Evolutionary conservation across 2,888 invertebrate species (phyloP).

Genomic region (Carabus problematicus): DNA sequence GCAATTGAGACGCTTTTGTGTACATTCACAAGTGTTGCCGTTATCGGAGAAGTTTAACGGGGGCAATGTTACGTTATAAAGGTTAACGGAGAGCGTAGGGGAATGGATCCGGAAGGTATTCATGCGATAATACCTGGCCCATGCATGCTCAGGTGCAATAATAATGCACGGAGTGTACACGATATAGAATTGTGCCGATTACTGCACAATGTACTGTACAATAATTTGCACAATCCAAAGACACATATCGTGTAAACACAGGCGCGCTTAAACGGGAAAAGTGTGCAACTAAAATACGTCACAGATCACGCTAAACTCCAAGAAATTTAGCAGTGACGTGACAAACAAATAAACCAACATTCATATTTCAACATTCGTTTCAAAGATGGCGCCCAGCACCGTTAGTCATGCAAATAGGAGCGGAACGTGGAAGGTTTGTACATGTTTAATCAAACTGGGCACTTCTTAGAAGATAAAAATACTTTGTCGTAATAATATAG

Average conservation of each 20-base stretch:
- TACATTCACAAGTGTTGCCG: not conserved
- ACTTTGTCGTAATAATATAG: not conserved
- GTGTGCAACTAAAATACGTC: constrained; percentile 10
- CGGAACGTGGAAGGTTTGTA: no score
- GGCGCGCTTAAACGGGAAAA: not conserved
- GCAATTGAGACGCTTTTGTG: no score
- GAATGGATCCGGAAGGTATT: constrained; percentile 57
- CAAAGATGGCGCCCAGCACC: no score
- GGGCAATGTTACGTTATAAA: constrained; percentile 8
- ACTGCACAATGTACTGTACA: no score
- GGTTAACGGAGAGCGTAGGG: constrained; percentile 47
- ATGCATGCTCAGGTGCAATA: constrained; percentile 55
- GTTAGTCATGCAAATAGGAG: no score
- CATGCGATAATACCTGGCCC: constrained; percentile 56
- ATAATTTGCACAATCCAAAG: no score
- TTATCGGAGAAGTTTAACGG: not conserved
- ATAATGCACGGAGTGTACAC: not conserved
- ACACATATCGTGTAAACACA: not conserved
- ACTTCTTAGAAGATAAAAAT: no score
- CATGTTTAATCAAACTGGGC: no score
- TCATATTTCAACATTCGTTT: not conserved
- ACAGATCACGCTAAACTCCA: constrained; percentile 5
- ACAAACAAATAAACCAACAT: constrained; percentile 5
- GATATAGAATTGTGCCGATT: no score
- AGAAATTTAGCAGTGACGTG: constrained; percentile 2